These are phyloP conservation scores for Polia nebulosa DNA, from an alignment of 2,888 invertebrate species.

Conservation along the genomic window DNA sequence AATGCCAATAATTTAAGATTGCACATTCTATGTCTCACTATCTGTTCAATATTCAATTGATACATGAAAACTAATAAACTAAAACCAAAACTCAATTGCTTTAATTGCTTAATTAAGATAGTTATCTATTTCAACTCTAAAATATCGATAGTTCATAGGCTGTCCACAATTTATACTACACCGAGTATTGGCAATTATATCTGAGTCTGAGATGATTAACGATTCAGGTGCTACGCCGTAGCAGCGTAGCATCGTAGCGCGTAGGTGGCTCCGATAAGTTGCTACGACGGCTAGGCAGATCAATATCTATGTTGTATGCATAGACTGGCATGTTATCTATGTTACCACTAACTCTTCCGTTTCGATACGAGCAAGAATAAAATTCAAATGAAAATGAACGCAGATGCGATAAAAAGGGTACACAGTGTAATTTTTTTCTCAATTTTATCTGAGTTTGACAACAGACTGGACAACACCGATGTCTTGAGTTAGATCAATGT, in stretches of 20 bases:
- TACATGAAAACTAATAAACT: too few species aligned
- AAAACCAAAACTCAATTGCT: too few species aligned
- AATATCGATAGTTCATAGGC: slow-evolving; percentile 38
- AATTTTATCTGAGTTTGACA: too few species aligned
- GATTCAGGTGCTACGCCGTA: slow-evolving; percentile 51
- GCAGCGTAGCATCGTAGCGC: slow-evolving; percentile 26
- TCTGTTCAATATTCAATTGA: too few species aligned
- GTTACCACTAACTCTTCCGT: background rate
- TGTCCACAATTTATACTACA: slow-evolving; percentile 40
- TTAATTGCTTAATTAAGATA: slow-evolving; percentile 23
- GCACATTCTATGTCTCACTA: too few species aligned
- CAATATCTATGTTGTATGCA: slow-evolving; percentile 1
- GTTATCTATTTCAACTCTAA: slow-evolving; percentile 36
- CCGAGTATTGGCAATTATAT: slow-evolving; percentile 48
- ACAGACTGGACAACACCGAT: too few species aligned
- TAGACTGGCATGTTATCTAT: slow-evolving; percentile 11
- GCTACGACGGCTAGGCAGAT: background rate
- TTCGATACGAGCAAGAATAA: background rate
- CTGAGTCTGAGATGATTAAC: slow-evolving; percentile 36
- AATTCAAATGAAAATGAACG: background rate
- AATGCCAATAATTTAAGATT: too few species aligned
- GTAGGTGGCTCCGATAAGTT: slow-evolving; percentile 22
- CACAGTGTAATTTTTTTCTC: too few species aligned
- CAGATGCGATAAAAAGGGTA: too few species aligned
- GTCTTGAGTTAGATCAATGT: too few species aligned